Base-by-base conservation (phyloP, 2,888 invertebrate genomes). In the Scelioninae gen. 1 region DNA sequence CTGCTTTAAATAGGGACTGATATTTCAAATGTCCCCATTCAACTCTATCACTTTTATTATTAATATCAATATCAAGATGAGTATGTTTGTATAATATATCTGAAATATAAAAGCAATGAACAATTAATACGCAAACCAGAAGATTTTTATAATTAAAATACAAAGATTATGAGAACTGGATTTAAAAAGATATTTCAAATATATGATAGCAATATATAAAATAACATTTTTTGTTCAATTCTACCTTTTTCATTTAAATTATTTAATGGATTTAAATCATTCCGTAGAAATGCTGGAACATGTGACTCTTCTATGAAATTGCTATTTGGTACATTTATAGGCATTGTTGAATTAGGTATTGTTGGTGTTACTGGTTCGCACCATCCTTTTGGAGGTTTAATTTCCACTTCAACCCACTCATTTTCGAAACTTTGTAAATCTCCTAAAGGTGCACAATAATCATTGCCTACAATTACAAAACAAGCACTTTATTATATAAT, bases 11-110 rank as follows among this genome's bases (percentile, higher is more conserved):
- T 62, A 96, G 94, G 32, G 97, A 96, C 89, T 98, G 98, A 93
- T 98, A 98, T 40, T 96, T 95, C 9, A 97, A 95, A 92, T 98
- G 98, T 2, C 98, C 98, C 98, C 98, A 99, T 93, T 99, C 99
- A 79, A 96, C 95, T 53, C 99, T 94, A 90, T 98, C 97, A 90
- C 97, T 97, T 91, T 96, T 97, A 89, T 95, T 95, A 87, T 94
- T 95, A 11, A 96, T 94, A 90, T 98, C 98, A 49, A 97, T 96
- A 90, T 98, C 97, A 85, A 98, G 92, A 91, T 97, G 96, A 6
- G 97, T 96, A 90, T 96, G 96, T 89, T 97, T 97, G 92, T 96
- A 97, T 0, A 94, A 93, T 84, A 93, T 76, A 60, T 75, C 75
- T 69, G 55, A 68, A 77, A 80, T 2, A 60, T 16, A 15, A 31